Evolutionary conservation across 2,113 vertebrate genomes (phyloP), one percentile per base, ranked within the genome.

Genomic region (Rhinogobius similis): DNA sequence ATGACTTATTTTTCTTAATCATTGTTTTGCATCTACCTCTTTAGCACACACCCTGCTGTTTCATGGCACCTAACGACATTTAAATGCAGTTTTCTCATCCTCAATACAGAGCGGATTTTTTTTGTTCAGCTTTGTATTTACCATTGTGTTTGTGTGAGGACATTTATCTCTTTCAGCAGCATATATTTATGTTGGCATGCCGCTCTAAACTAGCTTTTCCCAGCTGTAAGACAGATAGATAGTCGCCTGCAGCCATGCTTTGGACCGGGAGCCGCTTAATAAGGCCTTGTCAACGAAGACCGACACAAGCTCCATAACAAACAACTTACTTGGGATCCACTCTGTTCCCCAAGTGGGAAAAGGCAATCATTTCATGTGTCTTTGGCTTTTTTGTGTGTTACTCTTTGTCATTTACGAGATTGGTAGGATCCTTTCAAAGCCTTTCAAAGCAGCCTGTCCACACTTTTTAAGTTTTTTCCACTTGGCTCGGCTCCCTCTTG

Each of bases 241-340:
- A 50, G 74, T 85, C 20, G 76, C 87, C 87, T 82, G 85, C 53
- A 82, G 85, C 73, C 78, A 48, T 77, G 72, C 73, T 77, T 83
- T 78, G 59, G 76, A 81, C 53, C 36, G 44, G 70, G 62, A 73
- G 73, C 68, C 61, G 77, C 85, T 79, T 87, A 90, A 87, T 83
- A 77, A 86, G 81, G 67, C 66, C 84, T 76, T 84, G 91, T 91
- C 90, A 91, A 86, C 86, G 86, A 85, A 88, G 67, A 71, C 75
- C 74, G 80, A 73, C 69, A 59, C 63, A 61, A 43, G 67, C 53
- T 36, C 62, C 41, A 36, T 36, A 39, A 70, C 70, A 82, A 75
- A 81, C 77, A 65, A 65, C 78, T 86, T 81, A 64, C 80, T 82
- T 81, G n/a, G 36, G 32, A 73, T 62, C 76, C 59, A 70, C 68